Base-by-base conservation (phyloP, 2,888 invertebrate species). In the Trypoxylon attenuatum region DNA sequence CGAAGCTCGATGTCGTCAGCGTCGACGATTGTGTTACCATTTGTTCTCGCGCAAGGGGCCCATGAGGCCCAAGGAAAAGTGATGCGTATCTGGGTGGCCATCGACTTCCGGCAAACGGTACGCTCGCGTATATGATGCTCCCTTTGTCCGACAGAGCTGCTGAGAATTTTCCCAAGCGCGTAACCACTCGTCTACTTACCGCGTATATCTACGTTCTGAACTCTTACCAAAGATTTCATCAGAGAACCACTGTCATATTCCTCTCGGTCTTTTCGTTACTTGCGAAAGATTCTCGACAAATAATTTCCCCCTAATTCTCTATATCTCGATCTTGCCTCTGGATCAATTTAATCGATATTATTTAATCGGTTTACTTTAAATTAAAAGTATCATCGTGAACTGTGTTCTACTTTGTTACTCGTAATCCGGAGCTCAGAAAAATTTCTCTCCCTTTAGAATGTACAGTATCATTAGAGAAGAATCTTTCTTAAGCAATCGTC, bases 81-180 rank as follows among this genome's bases (percentile, higher is more conserved):
- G 77, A 82, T 77, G 78, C 13, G 13, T 79, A 81, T 77, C 76
- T 77, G 65, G 79, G 77, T 75, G 76, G 75, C 72, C 77, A 82
- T 79, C 81, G 68, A 70, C 82, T 84, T 84, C 84, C 84, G 83
- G 83, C 77, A 81, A 84, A 84, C 84, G 84, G 84, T 84, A 79
- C 13, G 13, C 33, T 33, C 76, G 73, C 73, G 58, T 69, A 73
- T 79, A 73, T 72, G 72, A 74, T 73, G 72, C 66, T 58, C 62
- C 76, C 80, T 81, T 82, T 84, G 83, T 83, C 78, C 80, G 71
- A 69, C 60, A 45, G 29, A 45, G 51, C 73, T 78, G 80, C 82
- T 84, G 85, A 82, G 85, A 85, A 84, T 75, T 73, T 84, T 84
- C 85, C 83, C 85, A 85, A 83, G 84, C 79, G 75, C 70, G 77